Evolutionary conservation across 2,797 vertebrate genomes (phyloP).

Genomic region (Rhynchotus rufescens): DNA sequence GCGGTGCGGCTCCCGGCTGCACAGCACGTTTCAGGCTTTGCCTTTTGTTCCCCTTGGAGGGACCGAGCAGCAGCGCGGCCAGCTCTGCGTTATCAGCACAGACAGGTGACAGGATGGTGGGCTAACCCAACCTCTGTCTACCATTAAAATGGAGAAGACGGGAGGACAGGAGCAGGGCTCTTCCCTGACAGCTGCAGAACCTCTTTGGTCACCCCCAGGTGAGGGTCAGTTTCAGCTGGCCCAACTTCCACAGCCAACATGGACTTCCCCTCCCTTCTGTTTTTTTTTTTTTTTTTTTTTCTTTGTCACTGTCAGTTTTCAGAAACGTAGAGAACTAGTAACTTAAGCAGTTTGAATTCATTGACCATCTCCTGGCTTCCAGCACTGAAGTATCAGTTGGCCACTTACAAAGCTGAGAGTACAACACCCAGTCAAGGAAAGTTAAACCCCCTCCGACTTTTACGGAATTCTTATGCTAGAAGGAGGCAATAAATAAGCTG

Average conservation of each 20-base stretch:
- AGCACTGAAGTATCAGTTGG: neutral
- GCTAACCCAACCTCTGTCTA: conserved; percentile 42
- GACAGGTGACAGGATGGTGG: neutral
- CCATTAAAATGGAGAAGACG: conserved; percentile 24
- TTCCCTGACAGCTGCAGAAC: conserved; percentile 34
- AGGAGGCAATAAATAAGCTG: rapidly evolving
- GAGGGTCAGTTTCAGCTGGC: neutral
- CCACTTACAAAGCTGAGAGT: neutral
- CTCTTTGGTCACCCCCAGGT: neutral
- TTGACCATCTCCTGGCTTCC: neutral
- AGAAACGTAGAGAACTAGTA: neutral
- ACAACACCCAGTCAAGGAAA: neutral
- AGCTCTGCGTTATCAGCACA: conserved; percentile 14
- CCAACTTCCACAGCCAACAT: neutral
- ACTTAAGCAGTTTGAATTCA: neutral
- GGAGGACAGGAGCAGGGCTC: conserved; percentile 18
- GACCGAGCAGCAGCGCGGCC: conserved; percentile 29
- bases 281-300: neutral
- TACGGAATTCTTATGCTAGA: neutral
- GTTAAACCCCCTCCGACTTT: neutral
- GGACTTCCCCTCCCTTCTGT: neutral
- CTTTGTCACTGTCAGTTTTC: neutral
- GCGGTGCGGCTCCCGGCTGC: neutral
- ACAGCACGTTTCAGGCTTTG: neutral
- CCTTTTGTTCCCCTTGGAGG: conserved; percentile 1